Conservation (phyloP, 2,113 vertebrate species). For the Marmota monax region DNA sequence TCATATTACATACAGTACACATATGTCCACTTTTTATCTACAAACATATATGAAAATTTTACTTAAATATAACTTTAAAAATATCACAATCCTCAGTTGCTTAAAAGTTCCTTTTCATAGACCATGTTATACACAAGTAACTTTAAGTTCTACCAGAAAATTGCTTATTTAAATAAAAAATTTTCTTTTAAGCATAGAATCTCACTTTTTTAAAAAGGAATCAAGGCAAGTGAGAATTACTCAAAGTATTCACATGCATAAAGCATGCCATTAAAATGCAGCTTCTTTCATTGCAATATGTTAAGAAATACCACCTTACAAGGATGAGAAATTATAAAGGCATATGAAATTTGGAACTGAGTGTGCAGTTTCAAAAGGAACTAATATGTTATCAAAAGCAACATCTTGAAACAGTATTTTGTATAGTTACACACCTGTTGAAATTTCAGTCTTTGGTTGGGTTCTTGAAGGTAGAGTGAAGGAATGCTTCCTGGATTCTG, state of each 20-base stretch:
- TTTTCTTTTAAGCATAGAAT: neutral
- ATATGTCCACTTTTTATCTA: neutral
- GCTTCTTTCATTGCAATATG: neutral
- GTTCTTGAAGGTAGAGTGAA: neutral
- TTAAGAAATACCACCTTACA: constrained; percentile 5
- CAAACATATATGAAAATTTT: neutral
- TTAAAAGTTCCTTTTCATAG: neutral
- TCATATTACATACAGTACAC: neutral
- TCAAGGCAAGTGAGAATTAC: constrained; percentile 36
- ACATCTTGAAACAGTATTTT: neutral
- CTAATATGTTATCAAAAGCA: neutral
- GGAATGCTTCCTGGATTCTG: neutral
- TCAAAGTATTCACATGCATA: neutral
- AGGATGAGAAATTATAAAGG: neutral
- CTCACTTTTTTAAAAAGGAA: neutral
- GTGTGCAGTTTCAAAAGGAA: neutral
- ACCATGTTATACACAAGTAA: neutral
- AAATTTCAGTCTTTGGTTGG: neutral
- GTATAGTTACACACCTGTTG: neutral
- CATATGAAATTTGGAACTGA: constrained; percentile 22
- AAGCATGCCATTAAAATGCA: constrained; percentile 27
- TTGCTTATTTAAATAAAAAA: neutral
- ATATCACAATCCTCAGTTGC: neutral
- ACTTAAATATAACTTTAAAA: neutral
- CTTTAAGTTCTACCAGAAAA: constrained; percentile 33